Conservation (phyloP, 2,113 vertebrate genomes). For the Clarias gariepinus region DNA sequence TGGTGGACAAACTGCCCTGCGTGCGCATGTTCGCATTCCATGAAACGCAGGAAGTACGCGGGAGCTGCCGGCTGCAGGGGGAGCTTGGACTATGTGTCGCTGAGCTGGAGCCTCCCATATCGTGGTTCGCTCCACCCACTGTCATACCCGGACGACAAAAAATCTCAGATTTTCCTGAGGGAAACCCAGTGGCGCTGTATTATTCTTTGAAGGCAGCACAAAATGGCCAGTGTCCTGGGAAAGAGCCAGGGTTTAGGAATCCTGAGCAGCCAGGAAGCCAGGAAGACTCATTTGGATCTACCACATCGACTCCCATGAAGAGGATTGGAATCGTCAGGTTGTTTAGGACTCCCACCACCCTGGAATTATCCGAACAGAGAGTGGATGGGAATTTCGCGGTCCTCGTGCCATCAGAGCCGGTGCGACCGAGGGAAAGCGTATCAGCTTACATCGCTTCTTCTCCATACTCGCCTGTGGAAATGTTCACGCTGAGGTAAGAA, state of each 20-base stretch:
- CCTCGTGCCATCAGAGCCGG: slow-evolving; percentile 82
- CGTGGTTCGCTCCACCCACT: slow-evolving; percentile 81
- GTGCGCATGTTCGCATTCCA: slow-evolving; percentile 89
- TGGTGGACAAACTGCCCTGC: slow-evolving; percentile 82
- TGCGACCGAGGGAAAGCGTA: slow-evolving; percentile 85
- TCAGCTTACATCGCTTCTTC: slow-evolving; percentile 78
- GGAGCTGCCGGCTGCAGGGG: slow-evolving; percentile 80
- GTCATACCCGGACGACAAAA: slow-evolving; percentile 79
- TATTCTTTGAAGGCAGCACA: slow-evolving; percentile 78
- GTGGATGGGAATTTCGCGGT: slow-evolving; percentile 84
- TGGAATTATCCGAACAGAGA: slow-evolving; percentile 77
- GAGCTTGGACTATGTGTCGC: slow-evolving; percentile 86
- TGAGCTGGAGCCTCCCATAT: slow-evolving; percentile 80
- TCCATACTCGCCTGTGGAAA: slow-evolving; percentile 82
- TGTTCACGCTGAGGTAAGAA: slow-evolving; percentile 88
- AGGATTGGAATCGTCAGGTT: slow-evolving; percentile 83
- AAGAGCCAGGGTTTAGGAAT: slow-evolving; percentile 77
- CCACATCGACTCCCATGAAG: slow-evolving; percentile 73
- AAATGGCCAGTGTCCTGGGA: slow-evolving; percentile 75
- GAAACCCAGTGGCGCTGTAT: slow-evolving; percentile 88
- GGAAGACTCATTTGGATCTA: slow-evolving; percentile 75
- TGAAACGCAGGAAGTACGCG: slow-evolving; percentile 87
- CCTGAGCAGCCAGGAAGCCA: slow-evolving; percentile 79
- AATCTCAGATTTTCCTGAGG: slow-evolving; percentile 66
- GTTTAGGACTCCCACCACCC: slow-evolving; percentile 70